Base-by-base conservation (phyloP, 2,797 vertebrate species). In the Sebastiscus tertius region DNA sequence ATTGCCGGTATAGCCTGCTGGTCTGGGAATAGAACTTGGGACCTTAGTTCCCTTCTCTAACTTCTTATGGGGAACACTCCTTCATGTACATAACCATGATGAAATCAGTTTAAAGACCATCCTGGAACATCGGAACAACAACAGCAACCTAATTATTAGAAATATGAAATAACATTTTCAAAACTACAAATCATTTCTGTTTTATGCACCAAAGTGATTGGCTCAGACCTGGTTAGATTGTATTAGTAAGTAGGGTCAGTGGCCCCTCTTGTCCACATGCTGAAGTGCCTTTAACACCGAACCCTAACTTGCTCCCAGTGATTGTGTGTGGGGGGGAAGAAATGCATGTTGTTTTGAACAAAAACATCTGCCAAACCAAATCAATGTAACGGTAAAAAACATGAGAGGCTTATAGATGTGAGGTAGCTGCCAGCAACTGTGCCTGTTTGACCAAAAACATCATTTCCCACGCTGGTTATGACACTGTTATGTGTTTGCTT, bases 391-490 rank as follows among this genome's bases (percentile, higher is more conserved):
- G 63, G 4, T 65, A 34, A 72, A 68, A 70, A 70, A 31, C 12
- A 73, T n/a, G 14, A 70, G 39, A 54, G 13, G 5, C n/a, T 26
- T 7, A 20, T 61, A 29, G 5, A 14, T 69, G 18, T 26, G 62
- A 64, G 55, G 2, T 42, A 20, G 62, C 8, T 9, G 22, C 16
- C 7, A 64, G 22, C n/a, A 29, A 49, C 42, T 34, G 12, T 22
- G 8, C n/a, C 29, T 56, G 14, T 63, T 87, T 79, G 24, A 73
- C 26, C 39, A 56, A 55, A 70, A 75, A 22, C 26, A 49, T 8
- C 2, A 31, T 77, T 59, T 27, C 34, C 18, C 20, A 64, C 22
- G 33, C 22, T 34, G 39, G 26, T 33, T 27, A 14, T 61, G 39
- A 46, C 18, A 39, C 42, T 8, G 36, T 54, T 70, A 8, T 20